Conservation (phyloP, 2,797 vertebrate species). For the Aphelocoma californica region DNA sequence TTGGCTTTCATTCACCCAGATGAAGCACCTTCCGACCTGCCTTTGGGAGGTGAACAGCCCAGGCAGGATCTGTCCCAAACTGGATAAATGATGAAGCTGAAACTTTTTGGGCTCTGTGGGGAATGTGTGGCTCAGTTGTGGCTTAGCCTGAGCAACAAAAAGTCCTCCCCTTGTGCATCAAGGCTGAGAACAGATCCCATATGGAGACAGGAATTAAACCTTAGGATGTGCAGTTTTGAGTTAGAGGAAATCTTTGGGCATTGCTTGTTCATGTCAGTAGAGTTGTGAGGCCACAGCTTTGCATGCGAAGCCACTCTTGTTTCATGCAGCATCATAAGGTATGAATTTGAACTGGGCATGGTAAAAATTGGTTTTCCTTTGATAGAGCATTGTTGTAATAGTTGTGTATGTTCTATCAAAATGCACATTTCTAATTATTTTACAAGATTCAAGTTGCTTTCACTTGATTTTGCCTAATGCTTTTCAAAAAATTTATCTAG, state of each 20-base stretch:
- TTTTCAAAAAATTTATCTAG: not conserved
- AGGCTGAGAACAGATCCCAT: not conserved
- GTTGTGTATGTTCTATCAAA: not conserved
- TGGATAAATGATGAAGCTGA: not conserved
- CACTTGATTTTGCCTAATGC: not conserved
- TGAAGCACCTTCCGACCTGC: not conserved
- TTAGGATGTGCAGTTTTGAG: not conserved
- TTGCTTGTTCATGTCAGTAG: not conserved
- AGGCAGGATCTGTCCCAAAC: not conserved
- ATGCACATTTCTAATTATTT: not conserved
- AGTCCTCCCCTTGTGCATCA: not conserved
- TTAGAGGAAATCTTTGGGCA: not conserved
- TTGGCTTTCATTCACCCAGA: not conserved
- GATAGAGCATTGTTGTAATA: not conserved
- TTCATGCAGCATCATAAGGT: not conserved
- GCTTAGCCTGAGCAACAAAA: not conserved
- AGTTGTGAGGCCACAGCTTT: not conserved
- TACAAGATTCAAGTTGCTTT: not conserved
- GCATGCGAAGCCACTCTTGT: rapidly evolving
- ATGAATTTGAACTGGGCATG: not conserved
- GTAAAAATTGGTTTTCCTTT: not conserved
- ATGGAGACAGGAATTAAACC: not conserved
- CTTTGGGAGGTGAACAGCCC: not conserved
- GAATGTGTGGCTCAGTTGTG: not conserved
- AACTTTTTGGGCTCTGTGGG: not conserved